Conservation (phyloP, 2,888 invertebrate genomes). For the Athalia rosae region DNA sequence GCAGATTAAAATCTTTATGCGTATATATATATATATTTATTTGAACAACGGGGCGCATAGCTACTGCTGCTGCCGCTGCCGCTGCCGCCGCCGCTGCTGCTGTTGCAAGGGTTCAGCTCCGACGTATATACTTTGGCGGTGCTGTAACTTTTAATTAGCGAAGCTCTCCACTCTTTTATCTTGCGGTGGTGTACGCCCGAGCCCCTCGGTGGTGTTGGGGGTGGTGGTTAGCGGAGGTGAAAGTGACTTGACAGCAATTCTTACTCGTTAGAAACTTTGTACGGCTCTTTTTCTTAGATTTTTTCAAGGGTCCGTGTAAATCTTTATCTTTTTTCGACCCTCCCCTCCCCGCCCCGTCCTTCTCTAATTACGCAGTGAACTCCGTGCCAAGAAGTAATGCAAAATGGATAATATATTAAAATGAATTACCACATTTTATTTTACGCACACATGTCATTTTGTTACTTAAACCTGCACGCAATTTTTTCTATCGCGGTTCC, state of each 20-base stretch:
- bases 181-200: neutral
- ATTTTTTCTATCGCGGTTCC: no score
- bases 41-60: constrained; percentile 18
- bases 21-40: neutral
- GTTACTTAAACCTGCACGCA: no score
- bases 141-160: constrained; percentile 44
- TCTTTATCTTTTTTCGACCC: neutral
- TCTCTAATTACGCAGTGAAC: neutral
- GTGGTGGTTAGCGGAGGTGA: constrained; percentile 36
- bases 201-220: no score
- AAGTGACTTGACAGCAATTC: constrained; percentile 40
- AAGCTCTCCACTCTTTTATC: constrained; percentile 41
- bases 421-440: no score
- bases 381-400: no score
- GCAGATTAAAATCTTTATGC: constrained; percentile 41
- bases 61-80: neutral
- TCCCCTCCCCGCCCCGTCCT: neutral
- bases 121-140: constrained; percentile 20
- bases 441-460: no score
- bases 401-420: no score
- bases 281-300: constrained; percentile 9
- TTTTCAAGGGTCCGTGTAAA: neutral
- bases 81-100: no score
- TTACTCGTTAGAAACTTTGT: constrained; percentile 34
- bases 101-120: neutral